Evolutionary conservation across 2,797 vertebrate species (phyloP).

Genomic region (Eidolon dupreanum): DNA sequence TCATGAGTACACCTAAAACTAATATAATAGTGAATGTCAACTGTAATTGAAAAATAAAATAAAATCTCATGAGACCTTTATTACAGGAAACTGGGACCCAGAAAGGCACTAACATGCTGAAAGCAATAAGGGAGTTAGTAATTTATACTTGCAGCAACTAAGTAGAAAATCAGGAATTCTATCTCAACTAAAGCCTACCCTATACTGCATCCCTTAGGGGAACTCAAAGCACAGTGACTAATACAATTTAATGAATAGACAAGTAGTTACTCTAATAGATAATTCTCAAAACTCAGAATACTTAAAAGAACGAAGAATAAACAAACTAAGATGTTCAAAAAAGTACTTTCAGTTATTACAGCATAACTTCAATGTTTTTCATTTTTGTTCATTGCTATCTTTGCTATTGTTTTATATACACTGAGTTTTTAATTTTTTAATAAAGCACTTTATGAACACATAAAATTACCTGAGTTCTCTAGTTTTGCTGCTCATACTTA

Average conservation of each 20-base stretch:
- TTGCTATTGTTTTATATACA: background rate
- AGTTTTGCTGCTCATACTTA: background rate
- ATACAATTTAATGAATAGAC: background rate
- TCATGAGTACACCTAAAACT: background rate
- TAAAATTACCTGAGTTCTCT: background rate
- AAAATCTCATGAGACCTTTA: background rate
- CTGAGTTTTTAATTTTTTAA: background rate
- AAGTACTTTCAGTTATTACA: background rate
- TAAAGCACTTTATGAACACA: background rate
- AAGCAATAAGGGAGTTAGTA: background rate
- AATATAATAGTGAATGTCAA: background rate
- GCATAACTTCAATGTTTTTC: background rate
- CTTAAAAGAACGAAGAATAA: background rate
- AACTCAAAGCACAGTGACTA: background rate
- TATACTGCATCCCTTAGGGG: background rate
- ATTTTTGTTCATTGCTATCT: background rate
- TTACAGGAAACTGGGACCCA: conserved; percentile 22
- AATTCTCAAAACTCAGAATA: conserved; percentile 3
- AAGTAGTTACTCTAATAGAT: background rate
- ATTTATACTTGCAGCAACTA: background rate
- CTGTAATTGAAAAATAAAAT: background rate
- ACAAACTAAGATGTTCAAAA: background rate
- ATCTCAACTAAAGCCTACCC: background rate
- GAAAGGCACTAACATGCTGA: background rate
- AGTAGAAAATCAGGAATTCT: conserved; percentile 21